Evolutionary conservation across 2,797 vertebrate species (phyloP).

Genomic region (Hephaestus fuliginosus): DNA sequence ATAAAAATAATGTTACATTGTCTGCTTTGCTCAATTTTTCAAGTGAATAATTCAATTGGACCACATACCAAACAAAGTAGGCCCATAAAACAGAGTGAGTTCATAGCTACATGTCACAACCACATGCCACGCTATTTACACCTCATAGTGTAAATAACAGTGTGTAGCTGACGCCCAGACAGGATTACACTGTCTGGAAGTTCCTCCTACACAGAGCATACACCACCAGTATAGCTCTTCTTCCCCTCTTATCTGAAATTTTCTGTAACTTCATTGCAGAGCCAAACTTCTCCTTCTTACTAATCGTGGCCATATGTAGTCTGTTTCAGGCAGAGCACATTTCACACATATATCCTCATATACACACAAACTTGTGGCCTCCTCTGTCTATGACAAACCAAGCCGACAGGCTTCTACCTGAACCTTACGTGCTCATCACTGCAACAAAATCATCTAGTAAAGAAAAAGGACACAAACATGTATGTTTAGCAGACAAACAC

Average conservation of each 20-base stretch:
- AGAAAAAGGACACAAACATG: background rate
- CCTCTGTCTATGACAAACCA: background rate
- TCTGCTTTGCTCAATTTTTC: background rate
- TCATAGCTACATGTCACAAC: background rate
- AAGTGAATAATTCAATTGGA: background rate
- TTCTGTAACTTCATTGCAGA: background rate
- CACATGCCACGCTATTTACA: background rate
- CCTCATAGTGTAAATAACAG: background rate
- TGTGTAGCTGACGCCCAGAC: slow-evolving; percentile 1
- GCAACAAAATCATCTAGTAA: background rate
- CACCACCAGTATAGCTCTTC: background rate
- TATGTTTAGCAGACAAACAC: background rate
- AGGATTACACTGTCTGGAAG: slow-evolving; percentile 21
- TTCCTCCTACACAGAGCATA: slow-evolving; percentile 20
- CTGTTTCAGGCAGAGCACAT: background rate
- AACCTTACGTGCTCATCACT: background rate
- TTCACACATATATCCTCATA: background rate
- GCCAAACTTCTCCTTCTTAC: background rate
- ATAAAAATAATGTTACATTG: background rate
- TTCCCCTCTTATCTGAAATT: slow-evolving; percentile 16
- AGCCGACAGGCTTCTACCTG: background rate
- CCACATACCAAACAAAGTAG: background rate
- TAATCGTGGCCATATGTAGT: background rate
- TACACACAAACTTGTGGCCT: background rate
- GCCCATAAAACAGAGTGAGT: background rate